A percentile compares a stretch with the other conserved stretches of the same genome.
These are phyloP conservation scores for pig (Sus scrofa) DNA, from an alignment of 2,113 vertebrate genomes.

Conservation along the genomic window T2T-Sscrofa CM000822.6:16477501-16478000, in stretches of 20 bases:
- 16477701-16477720: neutral
- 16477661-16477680: neutral
- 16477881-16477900: neutral
- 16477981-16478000: neutral
- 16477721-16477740: neutral
- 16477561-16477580: neutral
- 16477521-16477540: neutral
- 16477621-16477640: neutral
- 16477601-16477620: neutral
- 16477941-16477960: neutral
- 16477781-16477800: neutral
- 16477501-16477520: neutral
- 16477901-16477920: neutral
- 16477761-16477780: neutral
- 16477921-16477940: neutral
- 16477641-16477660: neutral
- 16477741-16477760: neutral
- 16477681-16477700: neutral
- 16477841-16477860: too few relatives aligned
- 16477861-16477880: neutral
- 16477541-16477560: neutral
- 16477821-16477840: too few relatives aligned
- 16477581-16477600: neutral
- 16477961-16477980: neutral
- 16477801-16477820: too few relatives aligned